Percentiles rank a stretch among this genome's conserved stretches.
Conservation (phyloP, 37 sponge, comb jelly and placozoan species). For the Cliona cf. orientalis region DNA sequence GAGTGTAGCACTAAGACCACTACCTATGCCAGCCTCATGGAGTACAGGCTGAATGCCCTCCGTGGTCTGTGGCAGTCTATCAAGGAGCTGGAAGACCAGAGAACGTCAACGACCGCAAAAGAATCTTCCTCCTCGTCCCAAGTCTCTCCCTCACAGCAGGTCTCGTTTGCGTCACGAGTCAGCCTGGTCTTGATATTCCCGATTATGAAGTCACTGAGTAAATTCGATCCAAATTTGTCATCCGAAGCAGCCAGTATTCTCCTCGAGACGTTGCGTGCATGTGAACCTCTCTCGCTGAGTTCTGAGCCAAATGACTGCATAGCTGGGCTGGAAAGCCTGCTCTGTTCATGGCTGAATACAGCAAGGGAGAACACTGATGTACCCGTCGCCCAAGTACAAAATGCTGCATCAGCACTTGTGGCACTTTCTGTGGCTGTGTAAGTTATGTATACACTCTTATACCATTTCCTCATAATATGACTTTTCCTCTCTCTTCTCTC, state of each 20-base stretch:
- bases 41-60: slow-evolving; percentile 86
- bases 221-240: slow-evolving; percentile 68
- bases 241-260: slow-evolving; percentile 68
- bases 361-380: slow-evolving; percentile 23
- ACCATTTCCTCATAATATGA: too few relatives aligned
- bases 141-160: neutral
- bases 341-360: slow-evolving; percentile 81
- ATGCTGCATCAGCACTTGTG: slow-evolving; percentile 80
- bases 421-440: slow-evolving; percentile 83
- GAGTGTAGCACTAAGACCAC: slow-evolving; percentile 39
- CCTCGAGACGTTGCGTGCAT: slow-evolving; percentile 71
- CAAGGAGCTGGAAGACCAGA: slow-evolving; percentile 15
- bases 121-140: neutral
- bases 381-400: slow-evolving; percentile 32
- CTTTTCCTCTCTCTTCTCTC: too few relatives aligned
- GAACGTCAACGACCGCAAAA: slow-evolving; percentile 8
- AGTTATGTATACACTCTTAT: too few relatives aligned
- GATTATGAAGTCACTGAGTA: slow-evolving; percentile 83
- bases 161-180: slow-evolving; percentile 81
- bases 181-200: slow-evolving; percentile 87
- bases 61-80: slow-evolving; percentile 71
- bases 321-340: slow-evolving; percentile 81
- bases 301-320: slow-evolving; percentile 88
- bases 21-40: slow-evolving; percentile 71
- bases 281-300: slow-evolving; percentile 84